These are phyloP conservation scores for Microplitis manilae DNA, from an alignment of 2,888 invertebrate genomes.

Conservation along the genomic window DNA sequence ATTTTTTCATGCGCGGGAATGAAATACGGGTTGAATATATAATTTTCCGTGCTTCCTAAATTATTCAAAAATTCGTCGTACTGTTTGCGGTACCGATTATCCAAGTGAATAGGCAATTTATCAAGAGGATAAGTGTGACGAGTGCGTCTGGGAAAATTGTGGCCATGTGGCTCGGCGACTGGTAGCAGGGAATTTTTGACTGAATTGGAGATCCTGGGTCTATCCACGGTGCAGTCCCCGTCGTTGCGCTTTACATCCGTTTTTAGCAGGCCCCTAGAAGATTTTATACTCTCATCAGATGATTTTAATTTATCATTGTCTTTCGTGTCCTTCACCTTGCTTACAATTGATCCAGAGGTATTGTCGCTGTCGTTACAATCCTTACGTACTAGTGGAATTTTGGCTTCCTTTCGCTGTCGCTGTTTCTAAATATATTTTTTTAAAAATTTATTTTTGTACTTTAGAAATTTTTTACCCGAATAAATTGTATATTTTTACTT, in stretches of 20 bases:
- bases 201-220: conserved; percentile 18
- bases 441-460: neutral
- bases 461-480: too few relatives aligned
- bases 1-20: neutral
- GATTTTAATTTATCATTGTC: neutral
- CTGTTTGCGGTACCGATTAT: neutral
- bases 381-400: neutral
- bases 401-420: conserved; percentile 46
- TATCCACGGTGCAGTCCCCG: conserved; percentile 28
- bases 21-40: neutral
- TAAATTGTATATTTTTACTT: too few relatives aligned
- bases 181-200: conserved; percentile 17
- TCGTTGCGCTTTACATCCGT: conserved; percentile 34
- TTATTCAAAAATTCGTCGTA: neutral
- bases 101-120: neutral
- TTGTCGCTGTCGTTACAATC: neutral
- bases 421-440: conserved; percentile 28
- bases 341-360: conserved; percentile 14
- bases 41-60: neutral
- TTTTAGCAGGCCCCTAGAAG: conserved; percentile 6
- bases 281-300: neutral
- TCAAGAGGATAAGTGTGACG: neutral
- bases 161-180: neutral
- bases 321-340: neutral
- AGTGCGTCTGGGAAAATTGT: neutral